phyloP scores from a whole-genome alignment of 2,797 vertebrate genomes.

The Coregonus suidteri region DNA sequence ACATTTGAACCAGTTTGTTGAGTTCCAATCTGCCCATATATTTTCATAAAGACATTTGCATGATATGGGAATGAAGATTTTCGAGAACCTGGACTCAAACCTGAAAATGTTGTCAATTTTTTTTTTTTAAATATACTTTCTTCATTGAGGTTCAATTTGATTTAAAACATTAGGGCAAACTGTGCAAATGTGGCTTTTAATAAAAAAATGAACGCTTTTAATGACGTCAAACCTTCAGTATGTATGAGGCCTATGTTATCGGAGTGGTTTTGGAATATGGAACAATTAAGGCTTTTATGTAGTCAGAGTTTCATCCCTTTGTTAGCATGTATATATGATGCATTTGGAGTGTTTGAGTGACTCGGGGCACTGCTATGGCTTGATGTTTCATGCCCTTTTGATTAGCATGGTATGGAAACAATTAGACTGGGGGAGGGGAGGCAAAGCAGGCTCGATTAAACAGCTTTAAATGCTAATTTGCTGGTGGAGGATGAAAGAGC shows the following conservation, averaged over 20 bases:
- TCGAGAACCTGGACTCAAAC: not conserved
- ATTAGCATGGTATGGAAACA: constrained; percentile 76
- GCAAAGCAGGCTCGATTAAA: constrained; percentile 63
- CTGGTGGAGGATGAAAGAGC: constrained; percentile 75
- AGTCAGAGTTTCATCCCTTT: constrained; percentile 41
- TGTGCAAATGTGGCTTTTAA: constrained; percentile 4
- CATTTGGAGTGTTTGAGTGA: constrained; percentile 58
- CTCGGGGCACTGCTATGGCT: constrained; percentile 56
- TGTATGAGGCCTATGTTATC: not conserved
- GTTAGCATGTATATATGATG: constrained; percentile 53
- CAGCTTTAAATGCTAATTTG: constrained; percentile 79
- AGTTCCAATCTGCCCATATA: not conserved
- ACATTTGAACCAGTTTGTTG: not conserved
- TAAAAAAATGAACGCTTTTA: not conserved
- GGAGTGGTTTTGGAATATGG: not conserved
- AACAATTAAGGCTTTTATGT: not conserved
- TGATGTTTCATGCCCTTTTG: constrained; percentile 71
- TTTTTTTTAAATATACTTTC: too few species aligned
- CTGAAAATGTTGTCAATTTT: too few species aligned
- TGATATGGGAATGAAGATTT: not conserved
- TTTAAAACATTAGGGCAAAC: not conserved
- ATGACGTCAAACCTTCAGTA: not conserved
- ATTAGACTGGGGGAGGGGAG: constrained; percentile 61
- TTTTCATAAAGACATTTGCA: not conserved
- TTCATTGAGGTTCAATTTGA: too few species aligned